A percentile compares a stretch with the other conserved stretches of the same genome.
Conservation (phyloP, 2,113 vertebrate genomes). For the Sebastes schlegelii region DNA sequence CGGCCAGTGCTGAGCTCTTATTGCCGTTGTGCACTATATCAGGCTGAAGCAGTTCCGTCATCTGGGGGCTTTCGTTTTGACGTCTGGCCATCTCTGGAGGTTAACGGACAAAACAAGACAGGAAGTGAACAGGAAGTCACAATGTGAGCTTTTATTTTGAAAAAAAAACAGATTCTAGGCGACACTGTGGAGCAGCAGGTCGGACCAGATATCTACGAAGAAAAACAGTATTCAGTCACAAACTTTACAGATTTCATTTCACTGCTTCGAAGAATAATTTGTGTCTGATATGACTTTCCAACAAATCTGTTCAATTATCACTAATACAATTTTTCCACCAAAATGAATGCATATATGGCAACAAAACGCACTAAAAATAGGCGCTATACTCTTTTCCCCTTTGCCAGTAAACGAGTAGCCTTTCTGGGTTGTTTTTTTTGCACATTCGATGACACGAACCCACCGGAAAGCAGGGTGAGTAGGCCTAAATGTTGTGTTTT, state of each 20-base stretch:
- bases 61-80: conserved; percentile 41
- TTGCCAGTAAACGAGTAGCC: too few species aligned
- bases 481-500: too few species aligned
- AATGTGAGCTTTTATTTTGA: not conserved
- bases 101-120: not conserved
- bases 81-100: conserved; percentile 25
- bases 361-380: too few species aligned
- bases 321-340: not conserved
- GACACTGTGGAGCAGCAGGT: not conserved
- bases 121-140: not conserved
- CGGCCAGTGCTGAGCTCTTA: accelerated
- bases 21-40: not conserved
- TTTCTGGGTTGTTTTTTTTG: too few species aligned
- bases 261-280: too few species aligned
- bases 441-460: too few species aligned
- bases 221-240: not conserved
- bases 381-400: too few species aligned
- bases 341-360: too few species aligned
- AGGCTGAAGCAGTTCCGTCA: not conserved
- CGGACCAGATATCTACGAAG: not conserved
- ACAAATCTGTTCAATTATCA: too few species aligned
- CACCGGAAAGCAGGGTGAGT: too few species aligned
- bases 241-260: too few species aligned
- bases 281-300: too few species aligned
- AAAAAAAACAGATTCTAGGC: not conserved